These are phyloP conservation scores for Xylota sylvarum DNA, from an alignment of 2,888 invertebrate genomes.

Conservation along the genomic window DNA sequence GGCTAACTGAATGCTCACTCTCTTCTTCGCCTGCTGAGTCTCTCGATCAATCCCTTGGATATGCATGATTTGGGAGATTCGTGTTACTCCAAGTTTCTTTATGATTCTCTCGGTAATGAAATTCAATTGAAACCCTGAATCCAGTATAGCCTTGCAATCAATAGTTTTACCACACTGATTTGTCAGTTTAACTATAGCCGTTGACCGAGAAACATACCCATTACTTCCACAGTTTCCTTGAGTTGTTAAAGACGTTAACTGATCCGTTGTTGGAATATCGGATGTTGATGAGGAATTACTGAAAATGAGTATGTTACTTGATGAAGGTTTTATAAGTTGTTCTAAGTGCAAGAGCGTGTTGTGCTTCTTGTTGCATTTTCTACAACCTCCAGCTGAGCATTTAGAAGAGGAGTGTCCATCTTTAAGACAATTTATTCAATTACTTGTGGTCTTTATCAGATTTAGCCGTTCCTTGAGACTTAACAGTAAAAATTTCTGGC, in stretches of 20 bases:
- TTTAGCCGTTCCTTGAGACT: no score
- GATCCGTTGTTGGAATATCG: neutral
- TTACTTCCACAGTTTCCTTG: neutral
- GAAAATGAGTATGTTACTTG: neutral
- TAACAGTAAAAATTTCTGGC: no score
- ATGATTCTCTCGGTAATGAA: neutral
- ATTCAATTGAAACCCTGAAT: conserved; percentile 9
- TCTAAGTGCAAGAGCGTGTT: neutral
- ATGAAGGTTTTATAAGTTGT: neutral
- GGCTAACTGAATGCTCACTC: no score
- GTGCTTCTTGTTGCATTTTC: neutral
- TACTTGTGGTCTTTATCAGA: no score
- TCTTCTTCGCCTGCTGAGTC: conserved; percentile 4
- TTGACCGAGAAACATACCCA: neutral
- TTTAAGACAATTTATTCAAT: no score
- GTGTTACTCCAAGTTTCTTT: conserved; percentile 17
- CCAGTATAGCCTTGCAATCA: neutral
- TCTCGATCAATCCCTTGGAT: conserved; percentile 12
- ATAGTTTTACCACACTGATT: conserved; percentile 3
- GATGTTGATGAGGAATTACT: neutral
- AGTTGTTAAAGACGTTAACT: neutral
- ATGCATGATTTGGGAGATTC: conserved; percentile 20
- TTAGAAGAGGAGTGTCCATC: neutral
- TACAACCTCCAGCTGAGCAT: neutral
- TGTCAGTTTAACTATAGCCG: neutral